Conservation (phyloP, 1,140 invertebrate genomes). For the Macrosteles quadrilineatus region DNA sequence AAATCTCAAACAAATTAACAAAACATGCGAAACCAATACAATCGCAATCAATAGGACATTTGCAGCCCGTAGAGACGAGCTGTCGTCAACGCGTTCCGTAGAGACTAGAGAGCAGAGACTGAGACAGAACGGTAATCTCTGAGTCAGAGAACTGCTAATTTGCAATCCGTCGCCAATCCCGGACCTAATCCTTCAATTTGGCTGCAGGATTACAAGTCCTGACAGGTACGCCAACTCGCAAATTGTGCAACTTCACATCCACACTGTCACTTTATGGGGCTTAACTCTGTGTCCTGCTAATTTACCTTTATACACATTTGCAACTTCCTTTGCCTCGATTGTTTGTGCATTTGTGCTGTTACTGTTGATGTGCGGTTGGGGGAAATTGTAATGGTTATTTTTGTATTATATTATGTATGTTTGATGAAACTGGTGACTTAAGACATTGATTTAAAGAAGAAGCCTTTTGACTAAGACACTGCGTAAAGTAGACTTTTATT, state of each 20-base stretch:
- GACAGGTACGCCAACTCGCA: slow-evolving; percentile 5
- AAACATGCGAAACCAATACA: too few species aligned
- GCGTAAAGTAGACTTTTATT: too few species aligned
- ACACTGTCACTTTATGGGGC: not conserved
- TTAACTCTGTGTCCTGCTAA: not conserved
- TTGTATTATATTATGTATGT: too few species aligned
- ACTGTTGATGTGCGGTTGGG: too few species aligned
- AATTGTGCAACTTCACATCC: slow-evolving; percentile 11
- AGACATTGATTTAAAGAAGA: too few species aligned
- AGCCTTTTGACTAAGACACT: too few species aligned
- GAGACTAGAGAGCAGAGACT: not conserved
- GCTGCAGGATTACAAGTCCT: not conserved
- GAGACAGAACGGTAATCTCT: not conserved
- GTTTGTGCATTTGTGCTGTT: too few species aligned
- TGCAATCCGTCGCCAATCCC: slow-evolving; percentile 27
- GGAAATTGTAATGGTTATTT: too few species aligned
- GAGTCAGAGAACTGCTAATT: slow-evolving; percentile 35
- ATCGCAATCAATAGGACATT: not conserved
- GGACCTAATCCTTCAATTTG: slow-evolving; percentile 35
- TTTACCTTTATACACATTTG: not conserved
- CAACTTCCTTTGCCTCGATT: too few species aligned
- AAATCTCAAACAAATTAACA: too few species aligned
- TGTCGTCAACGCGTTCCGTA: not conserved
- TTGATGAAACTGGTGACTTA: too few species aligned
- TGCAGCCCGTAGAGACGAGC: not conserved